Percentiles rank a stretch among this genome's conserved stretches.
phyloP scores from a whole-genome alignment of 2,797 vertebrate species.

The Hylomyscus alleni region DNA sequence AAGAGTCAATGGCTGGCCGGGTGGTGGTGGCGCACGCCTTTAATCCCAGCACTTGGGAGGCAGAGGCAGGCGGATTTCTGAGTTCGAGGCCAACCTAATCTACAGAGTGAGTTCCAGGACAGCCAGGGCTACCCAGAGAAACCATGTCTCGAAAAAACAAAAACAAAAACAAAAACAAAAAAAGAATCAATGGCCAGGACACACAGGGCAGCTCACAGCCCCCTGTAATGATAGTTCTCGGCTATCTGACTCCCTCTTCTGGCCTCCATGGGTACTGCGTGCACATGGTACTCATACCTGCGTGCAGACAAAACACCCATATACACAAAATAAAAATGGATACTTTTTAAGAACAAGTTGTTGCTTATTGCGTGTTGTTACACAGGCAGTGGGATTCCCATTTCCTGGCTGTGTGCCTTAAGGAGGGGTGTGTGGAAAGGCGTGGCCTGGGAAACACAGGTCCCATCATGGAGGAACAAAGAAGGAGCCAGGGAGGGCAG shows the following conservation, averaged over 20 bases:
- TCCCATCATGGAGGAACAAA: not conserved
- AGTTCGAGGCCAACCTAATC: no score
- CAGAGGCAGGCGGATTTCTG: no score
- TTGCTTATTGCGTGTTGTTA: not conserved
- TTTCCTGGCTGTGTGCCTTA: not conserved
- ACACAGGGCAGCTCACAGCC: not conserved
- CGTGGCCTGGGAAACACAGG: not conserved
- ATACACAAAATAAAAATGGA: not conserved
- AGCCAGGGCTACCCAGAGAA: no score
- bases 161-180: no score
- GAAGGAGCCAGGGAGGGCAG: not conserved
- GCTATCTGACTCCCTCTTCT: not conserved
- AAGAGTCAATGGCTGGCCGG: no score
- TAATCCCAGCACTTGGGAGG: no score
- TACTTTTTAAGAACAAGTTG: not conserved
- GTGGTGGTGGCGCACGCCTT: no score
- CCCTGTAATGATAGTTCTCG: not conserved
- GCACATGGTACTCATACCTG: not conserved
- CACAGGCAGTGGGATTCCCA: not conserved
- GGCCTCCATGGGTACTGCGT: not conserved
- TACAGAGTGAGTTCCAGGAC: no score
- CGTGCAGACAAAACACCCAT: not conserved
- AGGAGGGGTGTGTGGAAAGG: not conserved
- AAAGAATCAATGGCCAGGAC: no score
- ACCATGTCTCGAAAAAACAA: no score